These are phyloP conservation scores for Leptura quadrifasciata DNA, from an alignment of 2,888 invertebrate species.

Conservation along the genomic window DNA sequence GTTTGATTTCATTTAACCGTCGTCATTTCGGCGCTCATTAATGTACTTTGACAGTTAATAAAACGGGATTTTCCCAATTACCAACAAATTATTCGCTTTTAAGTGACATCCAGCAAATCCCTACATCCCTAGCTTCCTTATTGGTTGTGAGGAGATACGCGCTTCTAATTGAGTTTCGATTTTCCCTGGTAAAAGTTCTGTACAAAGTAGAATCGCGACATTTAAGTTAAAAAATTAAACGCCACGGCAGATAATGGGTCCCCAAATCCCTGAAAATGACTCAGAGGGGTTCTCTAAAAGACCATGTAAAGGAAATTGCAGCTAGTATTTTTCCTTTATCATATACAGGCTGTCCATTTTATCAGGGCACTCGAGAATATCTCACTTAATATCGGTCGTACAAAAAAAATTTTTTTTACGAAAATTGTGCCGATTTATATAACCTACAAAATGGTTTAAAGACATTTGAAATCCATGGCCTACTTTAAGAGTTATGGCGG, in stretches of 20 bases:
- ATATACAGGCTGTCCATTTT: too few species aligned
- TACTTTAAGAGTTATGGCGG: too few species aligned
- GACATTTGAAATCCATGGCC: too few species aligned
- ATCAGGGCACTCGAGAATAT: too few species aligned
- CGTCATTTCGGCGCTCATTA: conserved; percentile 26
- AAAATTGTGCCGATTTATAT: too few species aligned
- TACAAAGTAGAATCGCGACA: background rate
- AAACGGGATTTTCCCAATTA: conserved; percentile 40
- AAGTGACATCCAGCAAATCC: conserved; percentile 23
- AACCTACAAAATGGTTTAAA: too few species aligned
- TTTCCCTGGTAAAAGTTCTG: background rate
- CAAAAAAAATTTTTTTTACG: too few species aligned
- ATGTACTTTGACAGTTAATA: conserved; percentile 38
- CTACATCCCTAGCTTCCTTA: background rate
- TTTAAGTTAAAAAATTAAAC: background rate
- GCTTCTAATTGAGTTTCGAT: background rate
- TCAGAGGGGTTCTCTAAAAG: background rate
- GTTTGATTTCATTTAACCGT: conserved; percentile 30
- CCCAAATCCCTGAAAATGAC: background rate
- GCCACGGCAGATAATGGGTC: background rate
- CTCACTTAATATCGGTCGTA: too few species aligned
- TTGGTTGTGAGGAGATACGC: background rate
- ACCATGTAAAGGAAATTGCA: too few species aligned
- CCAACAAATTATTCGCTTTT: conserved; percentile 39
- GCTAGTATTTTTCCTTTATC: too few species aligned